Evolutionary conservation across 2,888 invertebrate species (phyloP).

Genomic region (Tipula lateralis): DNA sequence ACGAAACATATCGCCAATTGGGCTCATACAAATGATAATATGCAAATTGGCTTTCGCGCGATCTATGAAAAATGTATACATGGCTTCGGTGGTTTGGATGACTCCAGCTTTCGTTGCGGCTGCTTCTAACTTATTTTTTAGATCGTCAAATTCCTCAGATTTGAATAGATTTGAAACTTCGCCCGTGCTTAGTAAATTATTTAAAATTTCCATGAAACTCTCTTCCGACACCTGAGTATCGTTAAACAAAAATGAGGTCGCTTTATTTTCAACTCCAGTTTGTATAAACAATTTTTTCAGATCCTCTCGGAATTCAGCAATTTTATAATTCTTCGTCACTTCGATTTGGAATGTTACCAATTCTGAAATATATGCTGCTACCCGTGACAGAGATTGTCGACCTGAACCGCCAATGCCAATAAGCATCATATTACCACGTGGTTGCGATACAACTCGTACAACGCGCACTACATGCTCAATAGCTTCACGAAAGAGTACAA

Average conservation of each 20-base stretch:
- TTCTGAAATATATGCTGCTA: constrained; percentile 77
- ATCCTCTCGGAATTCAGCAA: constrained; percentile 75
- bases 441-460: constrained; percentile 76
- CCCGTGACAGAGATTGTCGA: constrained; percentile 69
- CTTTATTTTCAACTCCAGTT: constrained; percentile 70
- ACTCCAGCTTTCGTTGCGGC: constrained; percentile 45
- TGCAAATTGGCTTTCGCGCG: constrained; percentile 72
- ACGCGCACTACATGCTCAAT: constrained; percentile 80
- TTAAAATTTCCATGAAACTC: constrained; percentile 80
- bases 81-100: constrained; percentile 60
- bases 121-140: constrained; percentile 42
- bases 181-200: constrained; percentile 81
- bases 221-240: constrained; percentile 83
- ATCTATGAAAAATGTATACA: constrained; percentile 72
- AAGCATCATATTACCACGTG: constrained; percentile 75
- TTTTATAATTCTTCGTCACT: constrained; percentile 71
- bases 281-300: constrained; percentile 67
- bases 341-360: constrained; percentile 72
- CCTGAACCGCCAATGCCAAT: constrained; percentile 86
- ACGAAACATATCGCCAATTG: constrained; percentile 76
- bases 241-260: constrained; percentile 76
- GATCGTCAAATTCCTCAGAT: constrained; percentile 79
- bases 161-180: constrained; percentile 86
- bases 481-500: constrained; percentile 82
- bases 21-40: constrained; percentile 80